Conservation (phyloP, 2,113 vertebrate species). For the Cricetomys ansorgei region DNA sequence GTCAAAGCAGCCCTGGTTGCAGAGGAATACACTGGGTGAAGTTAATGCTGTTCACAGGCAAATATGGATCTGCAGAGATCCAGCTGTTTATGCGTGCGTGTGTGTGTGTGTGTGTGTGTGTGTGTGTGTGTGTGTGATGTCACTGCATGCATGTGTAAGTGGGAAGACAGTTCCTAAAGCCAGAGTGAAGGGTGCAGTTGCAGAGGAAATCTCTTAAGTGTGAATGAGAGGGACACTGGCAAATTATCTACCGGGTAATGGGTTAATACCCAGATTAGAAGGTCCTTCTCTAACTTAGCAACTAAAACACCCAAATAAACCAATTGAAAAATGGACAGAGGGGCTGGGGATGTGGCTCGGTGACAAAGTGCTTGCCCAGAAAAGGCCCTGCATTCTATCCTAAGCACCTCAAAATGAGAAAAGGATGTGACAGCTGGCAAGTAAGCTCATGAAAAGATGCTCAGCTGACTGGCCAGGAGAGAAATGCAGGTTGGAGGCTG, state of each 20-base stretch:
- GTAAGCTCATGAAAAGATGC: neutral
- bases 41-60: fast-evolving
- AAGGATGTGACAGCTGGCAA: neutral
- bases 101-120: neutral
- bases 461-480: neutral
- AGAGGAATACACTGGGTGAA: neutral
- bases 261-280: neutral
- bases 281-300: neutral
- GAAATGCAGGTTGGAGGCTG: neutral
- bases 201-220: neutral
- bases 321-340: neutral
- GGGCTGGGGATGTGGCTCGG: neutral
- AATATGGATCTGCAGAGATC: neutral
- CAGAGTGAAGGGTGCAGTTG: neutral
- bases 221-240: neutral
- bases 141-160: too few relatives aligned
- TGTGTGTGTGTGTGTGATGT: neutral
- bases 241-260: neutral
- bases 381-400: neutral
- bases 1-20: fast-evolving
- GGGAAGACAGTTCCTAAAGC: neutral
- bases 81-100: neutral
- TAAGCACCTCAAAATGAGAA: neutral
- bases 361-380: neutral
- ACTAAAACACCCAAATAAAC: neutral